Conservation (phyloP, 2,888 invertebrate genomes). For the Heliconius ismenius region DNA sequence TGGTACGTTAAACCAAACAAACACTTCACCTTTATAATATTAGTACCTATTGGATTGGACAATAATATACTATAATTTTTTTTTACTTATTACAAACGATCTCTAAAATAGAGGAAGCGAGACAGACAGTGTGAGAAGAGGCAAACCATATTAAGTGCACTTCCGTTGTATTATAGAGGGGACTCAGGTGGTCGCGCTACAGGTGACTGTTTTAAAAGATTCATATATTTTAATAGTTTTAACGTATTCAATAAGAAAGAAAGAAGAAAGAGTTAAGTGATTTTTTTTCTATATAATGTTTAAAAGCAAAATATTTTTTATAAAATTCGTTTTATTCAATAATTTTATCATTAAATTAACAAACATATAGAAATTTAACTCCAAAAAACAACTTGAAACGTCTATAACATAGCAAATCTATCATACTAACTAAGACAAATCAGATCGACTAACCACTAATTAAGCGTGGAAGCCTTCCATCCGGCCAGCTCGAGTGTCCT, state of each 20-base stretch:
- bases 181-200: constrained; percentile 46
- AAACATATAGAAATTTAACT: neutral
- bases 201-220: constrained; percentile 38
- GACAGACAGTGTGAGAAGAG: constrained; percentile 35
- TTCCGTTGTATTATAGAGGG: constrained; percentile 56
- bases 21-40: neutral
- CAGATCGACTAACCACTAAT: constrained; percentile 5
- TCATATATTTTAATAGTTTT: neutral
- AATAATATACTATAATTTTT: neutral
- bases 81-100: neutral
- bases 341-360: no score
- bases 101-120: constrained; percentile 31
- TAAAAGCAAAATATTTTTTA: neutral
- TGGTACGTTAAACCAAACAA: neutral
- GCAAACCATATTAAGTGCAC: constrained; percentile 45
- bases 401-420: neutral
- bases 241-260: neutral
- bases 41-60: neutral
- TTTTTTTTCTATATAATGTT: neutral
- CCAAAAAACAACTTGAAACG: neutral
- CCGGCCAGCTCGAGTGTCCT: constrained; percentile 8
- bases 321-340: neutral
- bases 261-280: neutral
- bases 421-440: constrained; percentile 5
- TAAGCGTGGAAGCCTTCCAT: constrained; percentile 10